These are phyloP conservation scores for Porites evermanni DNA, from an alignment of 92 coral and sea anemone species.

Conservation along the genomic window DNA sequence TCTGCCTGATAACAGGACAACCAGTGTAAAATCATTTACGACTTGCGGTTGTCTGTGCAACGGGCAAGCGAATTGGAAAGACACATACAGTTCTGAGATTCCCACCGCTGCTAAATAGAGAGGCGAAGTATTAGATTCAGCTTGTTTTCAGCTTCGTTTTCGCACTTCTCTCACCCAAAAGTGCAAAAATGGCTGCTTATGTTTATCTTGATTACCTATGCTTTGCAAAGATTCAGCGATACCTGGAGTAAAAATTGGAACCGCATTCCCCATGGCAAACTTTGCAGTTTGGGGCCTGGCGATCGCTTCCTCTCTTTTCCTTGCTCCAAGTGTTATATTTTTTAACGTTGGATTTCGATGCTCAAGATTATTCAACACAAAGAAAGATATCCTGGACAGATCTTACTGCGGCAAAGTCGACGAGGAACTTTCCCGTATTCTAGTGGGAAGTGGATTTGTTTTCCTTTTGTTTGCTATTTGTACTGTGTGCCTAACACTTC, in stretches of 20 bases:
- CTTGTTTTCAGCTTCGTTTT: no score
- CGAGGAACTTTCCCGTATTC: slow-evolving; percentile 4
- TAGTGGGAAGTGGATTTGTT: slow-evolving; percentile 22
- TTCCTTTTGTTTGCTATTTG: slow-evolving; percentile 1
- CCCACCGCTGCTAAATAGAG: no score
- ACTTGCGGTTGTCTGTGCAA: neutral
- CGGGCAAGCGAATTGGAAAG: neutral
- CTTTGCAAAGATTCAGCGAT: neutral
- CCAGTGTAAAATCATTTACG: neutral
- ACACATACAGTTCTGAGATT: neutral
- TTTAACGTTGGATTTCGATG: slow-evolving; percentile 45
- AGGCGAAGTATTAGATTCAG: no score
- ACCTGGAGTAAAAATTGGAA: neutral
- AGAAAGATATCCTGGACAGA: neutral
- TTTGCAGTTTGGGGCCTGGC: slow-evolving; percentile 18
- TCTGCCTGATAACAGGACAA: neutral
- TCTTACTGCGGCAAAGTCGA: slow-evolving; percentile 15
- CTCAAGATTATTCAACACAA: neutral
- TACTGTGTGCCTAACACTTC: neutral
- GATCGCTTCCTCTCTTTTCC: slow-evolving; percentile 3
- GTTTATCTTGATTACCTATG: neutral
- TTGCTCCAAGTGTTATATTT: slow-evolving; percentile 27
- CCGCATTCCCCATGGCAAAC: slow-evolving; percentile 9
- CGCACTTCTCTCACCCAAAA: no score
- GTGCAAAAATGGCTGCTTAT: no score